Conservation (phyloP, 1,140 invertebrate genomes). For the Diachasmimorpha longicaudata region DNA sequence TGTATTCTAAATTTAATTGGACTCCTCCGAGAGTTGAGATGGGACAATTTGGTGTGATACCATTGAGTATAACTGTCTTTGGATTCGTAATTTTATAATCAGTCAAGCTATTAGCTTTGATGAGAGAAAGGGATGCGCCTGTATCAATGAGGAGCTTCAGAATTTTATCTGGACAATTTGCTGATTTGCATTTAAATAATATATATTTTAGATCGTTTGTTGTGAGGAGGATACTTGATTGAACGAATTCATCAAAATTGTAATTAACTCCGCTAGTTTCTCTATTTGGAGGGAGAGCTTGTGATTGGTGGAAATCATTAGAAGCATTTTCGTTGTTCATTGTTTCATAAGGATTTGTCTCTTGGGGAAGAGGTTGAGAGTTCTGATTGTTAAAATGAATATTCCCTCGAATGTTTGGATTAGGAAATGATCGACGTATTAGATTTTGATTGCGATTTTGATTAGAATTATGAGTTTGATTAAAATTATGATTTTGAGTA, state of each 20-base stretch:
- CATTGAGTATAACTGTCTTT: slow-evolving; percentile 18
- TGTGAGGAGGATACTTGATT: neutral
- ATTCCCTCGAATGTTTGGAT: neutral
- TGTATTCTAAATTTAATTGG: neutral
- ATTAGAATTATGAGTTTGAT: too few species aligned
- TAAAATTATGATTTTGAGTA: too few species aligned
- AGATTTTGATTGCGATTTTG: too few species aligned
- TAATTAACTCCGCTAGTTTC: neutral
- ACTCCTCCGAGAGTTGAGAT: slow-evolving; percentile 20
- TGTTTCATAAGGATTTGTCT: neutral
- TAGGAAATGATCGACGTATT: neutral
- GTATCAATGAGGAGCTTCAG: slow-evolving; percentile 26
- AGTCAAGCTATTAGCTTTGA: slow-evolving; percentile 8
- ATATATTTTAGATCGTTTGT: slow-evolving; percentile 24
- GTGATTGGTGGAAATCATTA: too few species aligned
- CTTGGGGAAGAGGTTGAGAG: neutral
- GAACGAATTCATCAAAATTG: neutral
- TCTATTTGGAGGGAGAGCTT: neutral
- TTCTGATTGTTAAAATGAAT: neutral
- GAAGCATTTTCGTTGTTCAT: neutral
- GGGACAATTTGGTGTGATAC: slow-evolving; percentile 19
- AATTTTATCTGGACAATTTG: slow-evolving; percentile 6
- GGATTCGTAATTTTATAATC: slow-evolving; percentile 14
- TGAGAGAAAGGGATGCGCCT: slow-evolving; percentile 21
- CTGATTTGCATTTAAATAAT: slow-evolving; percentile 15